Conservation (phyloP, 2,113 vertebrate genomes). For the Oncorhynchus clarkii region DNA sequence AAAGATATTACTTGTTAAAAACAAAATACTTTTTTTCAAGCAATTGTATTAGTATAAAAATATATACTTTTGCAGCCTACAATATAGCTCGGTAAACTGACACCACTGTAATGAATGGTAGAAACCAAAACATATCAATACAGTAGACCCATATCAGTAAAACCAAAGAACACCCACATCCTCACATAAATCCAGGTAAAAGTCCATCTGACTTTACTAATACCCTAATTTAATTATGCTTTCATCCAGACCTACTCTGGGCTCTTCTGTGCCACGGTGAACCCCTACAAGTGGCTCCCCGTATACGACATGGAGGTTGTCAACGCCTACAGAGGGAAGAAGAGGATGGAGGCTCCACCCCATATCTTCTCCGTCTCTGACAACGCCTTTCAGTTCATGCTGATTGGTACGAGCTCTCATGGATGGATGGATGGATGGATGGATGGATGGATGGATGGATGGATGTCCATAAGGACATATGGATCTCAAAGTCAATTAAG, state of each 20-base stretch:
- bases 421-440: neutral
- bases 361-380: neutral
- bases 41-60: too few species aligned
- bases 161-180: neutral
- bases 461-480: too few species aligned
- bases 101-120: neutral
- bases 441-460: too few species aligned
- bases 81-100: too few species aligned
- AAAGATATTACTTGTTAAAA: too few species aligned
- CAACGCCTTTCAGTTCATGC: slow-evolving; percentile 2
- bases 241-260: slow-evolving; percentile 1
- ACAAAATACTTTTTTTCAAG: too few species aligned
- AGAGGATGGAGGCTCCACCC: neutral
- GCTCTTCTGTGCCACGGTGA: slow-evolving; percentile 12
- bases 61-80: too few species aligned
- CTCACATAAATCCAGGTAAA: neutral
- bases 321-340: slow-evolving; percentile 8
- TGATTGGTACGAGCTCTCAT: neutral
- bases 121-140: neutral
- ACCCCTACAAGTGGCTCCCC: slow-evolving; percentile 8
- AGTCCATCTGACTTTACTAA: neutral
- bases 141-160: neutral
- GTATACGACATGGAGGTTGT: neutral
- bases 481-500: too few species aligned
- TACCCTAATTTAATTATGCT: neutral